Percentiles rank a stretch among this genome's conserved stretches.
These are phyloP conservation scores for Buceros bicornis DNA, from an alignment of 2,797 vertebrate species.

Conservation along the genomic window DNA sequence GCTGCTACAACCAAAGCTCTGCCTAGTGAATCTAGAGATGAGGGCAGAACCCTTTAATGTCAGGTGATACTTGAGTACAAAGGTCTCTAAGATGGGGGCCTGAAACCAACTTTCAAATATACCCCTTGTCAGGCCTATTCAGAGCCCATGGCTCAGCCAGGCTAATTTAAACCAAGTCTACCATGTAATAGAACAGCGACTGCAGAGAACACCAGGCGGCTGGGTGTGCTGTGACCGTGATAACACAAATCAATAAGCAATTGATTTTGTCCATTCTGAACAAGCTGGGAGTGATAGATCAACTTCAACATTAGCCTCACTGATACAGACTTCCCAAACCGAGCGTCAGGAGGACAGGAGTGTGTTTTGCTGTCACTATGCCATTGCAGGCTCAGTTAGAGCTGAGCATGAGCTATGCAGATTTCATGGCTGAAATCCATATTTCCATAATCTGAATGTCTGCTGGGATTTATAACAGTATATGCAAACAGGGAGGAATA, in stretches of 20 bases:
- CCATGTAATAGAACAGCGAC: not conserved
- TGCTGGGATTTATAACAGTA: not conserved
- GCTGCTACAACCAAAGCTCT: not conserved
- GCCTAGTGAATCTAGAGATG: not conserved
- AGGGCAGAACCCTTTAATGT: not conserved
- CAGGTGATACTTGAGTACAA: accelerated
- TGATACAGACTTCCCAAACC: not conserved
- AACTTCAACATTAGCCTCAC: not conserved
- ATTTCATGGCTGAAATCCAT: not conserved
- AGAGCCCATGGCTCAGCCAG: not conserved
- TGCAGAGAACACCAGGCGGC: accelerated
- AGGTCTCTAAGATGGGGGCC: not conserved
- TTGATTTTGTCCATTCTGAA: slow-evolving; percentile 45
- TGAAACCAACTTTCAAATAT: not conserved
- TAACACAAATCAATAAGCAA: slow-evolving; percentile 42
- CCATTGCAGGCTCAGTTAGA: not conserved
- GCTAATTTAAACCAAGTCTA: not conserved
- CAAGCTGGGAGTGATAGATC: slow-evolving; percentile 19
- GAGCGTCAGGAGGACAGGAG: not conserved
- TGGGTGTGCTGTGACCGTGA: not conserved
- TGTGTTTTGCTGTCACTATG: not conserved
- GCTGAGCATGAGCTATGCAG: not conserved
- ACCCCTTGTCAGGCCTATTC: not conserved
- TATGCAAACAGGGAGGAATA: not conserved
- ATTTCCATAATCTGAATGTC: not conserved